Base-by-base conservation (phyloP, 2,888 invertebrate genomes). In the Chymomyza fuscimana region DNA sequence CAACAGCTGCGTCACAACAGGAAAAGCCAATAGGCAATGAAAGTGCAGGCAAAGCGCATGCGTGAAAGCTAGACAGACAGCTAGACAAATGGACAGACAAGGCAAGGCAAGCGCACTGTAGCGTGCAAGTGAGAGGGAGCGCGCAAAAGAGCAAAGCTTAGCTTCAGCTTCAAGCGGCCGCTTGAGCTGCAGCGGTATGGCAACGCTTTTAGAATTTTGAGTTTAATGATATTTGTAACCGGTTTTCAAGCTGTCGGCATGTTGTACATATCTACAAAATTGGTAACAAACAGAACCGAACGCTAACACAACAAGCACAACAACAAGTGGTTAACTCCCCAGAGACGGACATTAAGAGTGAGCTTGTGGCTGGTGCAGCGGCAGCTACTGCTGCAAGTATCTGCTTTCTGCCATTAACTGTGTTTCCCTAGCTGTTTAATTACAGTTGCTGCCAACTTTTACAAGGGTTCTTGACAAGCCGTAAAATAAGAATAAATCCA, bases 221-320 rank as follows among this genome's bases (percentile, higher is more conserved):
- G 86, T 87, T 81, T 86, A 82, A 83, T 87, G 83, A 68, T 46
- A 46, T 69, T 80, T 80, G 69, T 79, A 83, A 83, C 83, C 83
- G 83, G 83, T 83, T 83, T 87, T 32, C 56, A 71, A 78, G 78
- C 74, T 72, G 65, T 67, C 32, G 36, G 29, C 60, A 36, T 60
- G 22, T 16, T 22, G 22, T 19, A n/a, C n/a, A n/a, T n/a, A 54
- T 16, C 16, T 54, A 54, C 54, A 54, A 15, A 54, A 54, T 54
- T 54, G 54, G 54, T 54, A 54, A 54, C 54, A 54, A 16, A 46
- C 40, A 46, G 12, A 46, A 46, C 40, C 40, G 2, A 46, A 46
- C 9, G 6, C 32, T n/a, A 51, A 16, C 5, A 51, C 51, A 56
- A 54, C 63, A 63, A 9, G 46, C 40, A 22, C 65, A 65, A 46